These are phyloP conservation scores for Campodea augens DNA, from an alignment of 1,140 invertebrate species.

Conservation along the genomic window DNA sequence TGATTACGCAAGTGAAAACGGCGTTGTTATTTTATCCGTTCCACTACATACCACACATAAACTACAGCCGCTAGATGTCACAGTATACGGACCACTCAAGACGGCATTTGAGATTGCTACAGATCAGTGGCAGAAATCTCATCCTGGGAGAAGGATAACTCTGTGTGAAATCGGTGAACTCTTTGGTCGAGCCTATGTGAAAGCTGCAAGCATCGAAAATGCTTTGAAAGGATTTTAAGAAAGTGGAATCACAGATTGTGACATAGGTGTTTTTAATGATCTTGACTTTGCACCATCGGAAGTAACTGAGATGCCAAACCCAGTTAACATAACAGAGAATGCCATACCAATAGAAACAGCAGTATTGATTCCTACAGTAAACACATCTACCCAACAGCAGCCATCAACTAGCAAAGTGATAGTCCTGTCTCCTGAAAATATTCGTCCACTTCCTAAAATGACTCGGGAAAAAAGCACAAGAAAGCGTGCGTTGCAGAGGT, in stretches of 20 bases:
- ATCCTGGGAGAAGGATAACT: slow-evolving; percentile 27
- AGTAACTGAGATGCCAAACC: slow-evolving; percentile 22
- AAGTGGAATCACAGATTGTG: slow-evolving; percentile 22
- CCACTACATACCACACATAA: slow-evolving; percentile 14
- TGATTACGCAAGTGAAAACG: slow-evolving; percentile 19
- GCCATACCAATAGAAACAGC: too few species aligned
- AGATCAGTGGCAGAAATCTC: slow-evolving; percentile 24
- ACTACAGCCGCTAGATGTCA: slow-evolving; percentile 21
- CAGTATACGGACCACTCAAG: slow-evolving; percentile 25
- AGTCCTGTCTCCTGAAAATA: slow-evolving; percentile 5
- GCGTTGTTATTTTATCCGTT: slow-evolving; percentile 14
- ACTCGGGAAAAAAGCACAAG: slow-evolving; percentile 5
- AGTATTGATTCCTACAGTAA: too few species aligned
- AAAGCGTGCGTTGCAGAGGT: slow-evolving; percentile 1
- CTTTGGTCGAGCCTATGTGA: slow-evolving; percentile 20
- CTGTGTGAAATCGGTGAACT: slow-evolving; percentile 28
- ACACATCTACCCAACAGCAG: not conserved
- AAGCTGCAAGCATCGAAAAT: slow-evolving; percentile 22
- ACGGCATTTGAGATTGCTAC: slow-evolving; percentile 18
- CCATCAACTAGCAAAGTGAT: not conserved
- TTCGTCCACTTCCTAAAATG: slow-evolving; percentile 4
- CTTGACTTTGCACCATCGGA: slow-evolving; percentile 18
- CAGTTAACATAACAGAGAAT: too few species aligned
- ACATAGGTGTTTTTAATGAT: slow-evolving; percentile 21
- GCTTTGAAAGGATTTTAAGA: slow-evolving; percentile 25